Conservation (phyloP, 2,888 invertebrate genomes). For the Athripsodes cinereus region DNA sequence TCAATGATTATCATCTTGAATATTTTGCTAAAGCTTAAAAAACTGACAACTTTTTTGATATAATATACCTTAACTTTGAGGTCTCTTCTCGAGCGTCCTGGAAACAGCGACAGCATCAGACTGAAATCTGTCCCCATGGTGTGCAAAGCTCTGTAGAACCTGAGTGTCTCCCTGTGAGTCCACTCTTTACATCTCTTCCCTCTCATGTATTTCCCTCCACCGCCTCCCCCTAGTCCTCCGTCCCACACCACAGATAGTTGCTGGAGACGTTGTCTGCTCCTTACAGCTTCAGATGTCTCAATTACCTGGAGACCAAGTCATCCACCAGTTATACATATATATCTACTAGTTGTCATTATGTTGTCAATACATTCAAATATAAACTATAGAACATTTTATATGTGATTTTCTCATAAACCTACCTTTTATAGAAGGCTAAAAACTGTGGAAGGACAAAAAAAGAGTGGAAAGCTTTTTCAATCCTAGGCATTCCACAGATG, state of each 20-base stretch:
- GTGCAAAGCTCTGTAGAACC: constrained; percentile 85
- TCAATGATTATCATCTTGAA: too few relatives aligned
- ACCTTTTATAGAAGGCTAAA: too few relatives aligned
- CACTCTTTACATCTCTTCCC: constrained; percentile 66
- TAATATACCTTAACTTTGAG: constrained; percentile 68
- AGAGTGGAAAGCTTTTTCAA: neutral
- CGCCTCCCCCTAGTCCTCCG: constrained; percentile 50
- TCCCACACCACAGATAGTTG: constrained; percentile 61
- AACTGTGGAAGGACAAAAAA: too few relatives aligned
- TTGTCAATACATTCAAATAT: too few relatives aligned
- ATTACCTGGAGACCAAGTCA: too few relatives aligned
- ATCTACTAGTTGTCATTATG: too few relatives aligned
- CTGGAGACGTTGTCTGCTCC: constrained; percentile 56
- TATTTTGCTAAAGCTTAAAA: neutral
- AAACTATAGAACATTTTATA: too few relatives aligned
- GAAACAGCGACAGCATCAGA: constrained; percentile 78
- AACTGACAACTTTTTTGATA: neutral
- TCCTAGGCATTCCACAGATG: neutral
- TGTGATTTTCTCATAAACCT: too few relatives aligned
- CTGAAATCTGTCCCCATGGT: constrained; percentile 91
- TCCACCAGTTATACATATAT: too few relatives aligned
- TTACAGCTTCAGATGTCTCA: constrained; percentile 62
- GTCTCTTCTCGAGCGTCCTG: constrained; percentile 70
- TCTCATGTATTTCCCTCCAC: constrained; percentile 61
- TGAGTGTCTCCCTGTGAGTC: constrained; percentile 73